Evolutionary conservation across 2,113 vertebrate genomes (phyloP).

Genomic region (Pardalotus punctatus): DNA sequence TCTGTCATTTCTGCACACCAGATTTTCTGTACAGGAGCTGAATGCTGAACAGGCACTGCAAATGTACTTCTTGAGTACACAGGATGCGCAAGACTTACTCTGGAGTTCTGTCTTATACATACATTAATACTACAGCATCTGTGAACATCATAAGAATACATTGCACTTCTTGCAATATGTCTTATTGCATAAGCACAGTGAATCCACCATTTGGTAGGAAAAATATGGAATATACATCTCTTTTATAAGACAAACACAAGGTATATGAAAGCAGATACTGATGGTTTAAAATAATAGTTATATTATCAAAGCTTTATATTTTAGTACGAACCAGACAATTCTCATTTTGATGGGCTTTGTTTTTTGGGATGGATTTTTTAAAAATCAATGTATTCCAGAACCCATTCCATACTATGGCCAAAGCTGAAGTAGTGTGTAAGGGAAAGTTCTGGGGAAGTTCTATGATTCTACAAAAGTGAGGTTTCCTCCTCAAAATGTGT

Average conservation of each 20-base stretch:
- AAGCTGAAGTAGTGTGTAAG: fast-evolving
- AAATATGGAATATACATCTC: neutral
- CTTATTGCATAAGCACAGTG: neutral
- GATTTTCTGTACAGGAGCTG: neutral
- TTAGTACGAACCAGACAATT: neutral
- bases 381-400: neutral
- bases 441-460: neutral
- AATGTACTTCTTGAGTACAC: neutral
- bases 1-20: neutral
- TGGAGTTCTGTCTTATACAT: neutral
- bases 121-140: neutral
- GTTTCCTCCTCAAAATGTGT: neutral
- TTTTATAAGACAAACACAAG: neutral
- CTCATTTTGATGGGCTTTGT: neutral
- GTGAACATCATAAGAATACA: neutral
- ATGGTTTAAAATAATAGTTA: neutral
- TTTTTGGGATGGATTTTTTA: neutral
- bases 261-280: neutral
- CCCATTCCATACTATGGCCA: neutral
- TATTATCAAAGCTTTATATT: neutral
- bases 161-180: neutral
- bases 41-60: neutral
- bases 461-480: neutral
- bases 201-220: neutral
- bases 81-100: neutral